Evolutionary conservation across 2,797 vertebrate genomes (phyloP).

Genomic region (Catamblyrhynchus diadema): DNA sequence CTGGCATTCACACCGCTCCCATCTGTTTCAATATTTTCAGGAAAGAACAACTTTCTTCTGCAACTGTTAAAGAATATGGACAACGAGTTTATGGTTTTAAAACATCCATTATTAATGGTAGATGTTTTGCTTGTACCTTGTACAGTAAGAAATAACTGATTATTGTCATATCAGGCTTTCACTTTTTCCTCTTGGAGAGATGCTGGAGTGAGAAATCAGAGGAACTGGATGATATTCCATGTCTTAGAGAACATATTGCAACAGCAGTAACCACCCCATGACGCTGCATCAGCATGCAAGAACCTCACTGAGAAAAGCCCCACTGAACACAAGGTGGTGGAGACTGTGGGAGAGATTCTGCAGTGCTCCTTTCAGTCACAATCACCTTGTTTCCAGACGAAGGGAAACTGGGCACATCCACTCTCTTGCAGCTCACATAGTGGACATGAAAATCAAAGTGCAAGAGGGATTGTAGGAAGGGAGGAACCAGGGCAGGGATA

Average conservation of each 20-base stretch:
- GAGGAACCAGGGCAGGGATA: not conserved
- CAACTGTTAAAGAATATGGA: constrained; percentile 34
- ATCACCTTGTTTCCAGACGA: not conserved
- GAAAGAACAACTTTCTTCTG: constrained; percentile 59
- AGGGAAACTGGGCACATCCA: not conserved
- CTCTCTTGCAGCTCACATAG: not conserved
- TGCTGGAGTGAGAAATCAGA: not conserved
- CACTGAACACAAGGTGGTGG: not conserved
- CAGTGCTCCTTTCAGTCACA: not conserved
- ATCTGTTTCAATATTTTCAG: constrained; percentile 63
- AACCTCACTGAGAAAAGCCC: not conserved
- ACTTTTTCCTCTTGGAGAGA: not conserved
- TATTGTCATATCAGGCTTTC: not conserved
- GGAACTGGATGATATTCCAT: not conserved
- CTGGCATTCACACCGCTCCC: constrained; percentile 17
- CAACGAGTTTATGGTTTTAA: not conserved
- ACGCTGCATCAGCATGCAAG: not conserved
- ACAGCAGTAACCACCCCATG: not conserved
- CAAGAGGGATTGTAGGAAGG: not conserved
- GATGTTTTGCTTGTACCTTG: not conserved
- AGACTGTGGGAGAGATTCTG: fast-evolving
- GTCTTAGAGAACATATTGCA: not conserved
- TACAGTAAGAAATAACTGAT: not conserved
- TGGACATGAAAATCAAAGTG: not conserved
- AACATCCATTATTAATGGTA: not conserved